phyloP scores from a whole-genome alignment of 2,888 invertebrate species.

The Cetonia aurata region DNA sequence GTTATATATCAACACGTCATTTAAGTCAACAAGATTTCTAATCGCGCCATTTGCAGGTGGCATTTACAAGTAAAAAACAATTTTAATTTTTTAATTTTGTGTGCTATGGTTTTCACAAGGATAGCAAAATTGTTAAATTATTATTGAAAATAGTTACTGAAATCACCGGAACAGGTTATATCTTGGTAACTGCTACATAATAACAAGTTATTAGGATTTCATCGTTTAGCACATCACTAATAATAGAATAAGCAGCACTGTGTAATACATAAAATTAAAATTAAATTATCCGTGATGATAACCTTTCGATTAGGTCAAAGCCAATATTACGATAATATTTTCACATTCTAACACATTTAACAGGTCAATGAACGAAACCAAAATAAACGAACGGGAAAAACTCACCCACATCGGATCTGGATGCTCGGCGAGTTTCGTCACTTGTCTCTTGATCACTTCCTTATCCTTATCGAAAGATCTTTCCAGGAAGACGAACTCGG shows the following conservation, averaged over 20 bases:
- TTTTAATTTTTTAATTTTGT: too few species aligned
- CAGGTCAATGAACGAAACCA: conserved; percentile 8
- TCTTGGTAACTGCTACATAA: neutral
- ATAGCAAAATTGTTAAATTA: too few species aligned
- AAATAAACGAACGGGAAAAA: conserved; percentile 47
- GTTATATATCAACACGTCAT: too few species aligned
- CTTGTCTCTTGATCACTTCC: conserved; percentile 82
- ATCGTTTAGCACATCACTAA: neutral
- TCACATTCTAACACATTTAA: neutral
- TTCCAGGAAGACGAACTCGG: conserved; percentile 94
- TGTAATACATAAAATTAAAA: neutral
- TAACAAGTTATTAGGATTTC: neutral
- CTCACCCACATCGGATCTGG: conserved; percentile 91
- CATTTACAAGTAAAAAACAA: too few species aligned
- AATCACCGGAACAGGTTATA: neutral
- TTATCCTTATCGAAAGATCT: conserved; percentile 93
- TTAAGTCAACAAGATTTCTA: too few species aligned
- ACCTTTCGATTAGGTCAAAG: conserved; percentile 14
- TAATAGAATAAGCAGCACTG: neutral
- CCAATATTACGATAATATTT: neutral
- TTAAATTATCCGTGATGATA: neutral
- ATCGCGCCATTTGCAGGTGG: too few species aligned
- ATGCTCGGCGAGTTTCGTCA: conserved; percentile 86
- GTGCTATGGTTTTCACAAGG: too few species aligned
- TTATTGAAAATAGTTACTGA: too few species aligned